Evolutionary conservation across 2,888 invertebrate genomes (phyloP).

Genomic region (Crepidodera aurea): DNA sequence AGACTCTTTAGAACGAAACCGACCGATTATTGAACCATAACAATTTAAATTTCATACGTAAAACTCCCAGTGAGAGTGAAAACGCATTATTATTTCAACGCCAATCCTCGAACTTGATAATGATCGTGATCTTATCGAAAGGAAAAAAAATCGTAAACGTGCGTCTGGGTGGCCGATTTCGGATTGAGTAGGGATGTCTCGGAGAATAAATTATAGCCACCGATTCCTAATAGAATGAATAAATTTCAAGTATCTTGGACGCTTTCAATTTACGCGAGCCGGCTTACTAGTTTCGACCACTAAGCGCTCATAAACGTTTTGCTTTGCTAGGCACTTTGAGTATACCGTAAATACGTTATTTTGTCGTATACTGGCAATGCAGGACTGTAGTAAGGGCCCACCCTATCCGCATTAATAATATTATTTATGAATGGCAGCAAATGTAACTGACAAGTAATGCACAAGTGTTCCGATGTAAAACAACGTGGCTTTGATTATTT

Average conservation of each 20-base stretch:
- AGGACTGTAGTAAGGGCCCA: neutral
- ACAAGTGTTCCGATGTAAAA: too few relatives aligned
- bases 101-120: constrained; percentile 31
- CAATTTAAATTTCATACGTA: constrained; percentile 27
- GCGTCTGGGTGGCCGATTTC: constrained; percentile 33
- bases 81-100: constrained; percentile 31
- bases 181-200: constrained; percentile 18
- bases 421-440: too few relatives aligned
- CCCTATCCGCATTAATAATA: too few relatives aligned
- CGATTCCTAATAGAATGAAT: constrained; percentile 31
- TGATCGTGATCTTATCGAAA: constrained; percentile 25
- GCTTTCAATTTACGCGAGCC: constrained; percentile 27
- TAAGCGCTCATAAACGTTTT: constrained; percentile 7
- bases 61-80: constrained; percentile 23
- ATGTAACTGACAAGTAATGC: too few relatives aligned
- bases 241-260: constrained; percentile 22
- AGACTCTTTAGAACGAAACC: constrained; percentile 5
- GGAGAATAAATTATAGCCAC: constrained; percentile 30
- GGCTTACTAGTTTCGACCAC: constrained; percentile 17
- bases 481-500: too few relatives aligned
- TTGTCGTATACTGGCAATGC: neutral
- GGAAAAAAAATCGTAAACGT: constrained; percentile 26
- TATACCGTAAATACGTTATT: constrained; percentile 6
- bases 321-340: constrained; percentile 6
- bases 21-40: constrained; percentile 25